Conservation (phyloP, 2,113 vertebrate species). For the Bufo gargarizans region DNA sequence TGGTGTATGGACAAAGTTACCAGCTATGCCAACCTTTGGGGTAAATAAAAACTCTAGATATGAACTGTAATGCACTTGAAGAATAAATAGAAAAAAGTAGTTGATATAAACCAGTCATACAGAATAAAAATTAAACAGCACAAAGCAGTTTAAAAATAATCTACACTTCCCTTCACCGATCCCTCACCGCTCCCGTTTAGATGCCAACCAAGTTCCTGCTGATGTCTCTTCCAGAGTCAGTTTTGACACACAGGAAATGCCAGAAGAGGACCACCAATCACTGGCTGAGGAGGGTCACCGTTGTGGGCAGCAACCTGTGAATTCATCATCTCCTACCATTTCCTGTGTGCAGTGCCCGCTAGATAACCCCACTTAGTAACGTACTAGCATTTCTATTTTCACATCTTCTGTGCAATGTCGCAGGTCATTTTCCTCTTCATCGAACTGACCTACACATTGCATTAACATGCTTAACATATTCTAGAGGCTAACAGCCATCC, state of each 20-base stretch:
- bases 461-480: neutral
- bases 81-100: neutral
- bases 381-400: neutral
- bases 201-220: too few relatives aligned
- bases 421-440: neutral
- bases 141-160: too few relatives aligned
- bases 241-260: too few relatives aligned
- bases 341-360: too few relatives aligned
- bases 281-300: too few relatives aligned
- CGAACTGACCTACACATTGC: neutral
- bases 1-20: neutral
- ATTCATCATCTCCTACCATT: too few relatives aligned
- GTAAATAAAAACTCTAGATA: neutral
- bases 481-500: neutral
- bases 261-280: too few relatives aligned
- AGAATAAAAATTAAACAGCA: neutral
- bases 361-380: neutral
- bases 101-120: neutral
- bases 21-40: neutral
- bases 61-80: neutral
- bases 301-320: too few relatives aligned
- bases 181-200: too few relatives aligned
- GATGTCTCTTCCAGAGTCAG: too few relatives aligned
- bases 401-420: neutral
- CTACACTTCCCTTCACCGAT: too few relatives aligned